Evolutionary conservation across 2,797 vertebrate species (phyloP).

Genomic region (Argentina silus): DNA sequence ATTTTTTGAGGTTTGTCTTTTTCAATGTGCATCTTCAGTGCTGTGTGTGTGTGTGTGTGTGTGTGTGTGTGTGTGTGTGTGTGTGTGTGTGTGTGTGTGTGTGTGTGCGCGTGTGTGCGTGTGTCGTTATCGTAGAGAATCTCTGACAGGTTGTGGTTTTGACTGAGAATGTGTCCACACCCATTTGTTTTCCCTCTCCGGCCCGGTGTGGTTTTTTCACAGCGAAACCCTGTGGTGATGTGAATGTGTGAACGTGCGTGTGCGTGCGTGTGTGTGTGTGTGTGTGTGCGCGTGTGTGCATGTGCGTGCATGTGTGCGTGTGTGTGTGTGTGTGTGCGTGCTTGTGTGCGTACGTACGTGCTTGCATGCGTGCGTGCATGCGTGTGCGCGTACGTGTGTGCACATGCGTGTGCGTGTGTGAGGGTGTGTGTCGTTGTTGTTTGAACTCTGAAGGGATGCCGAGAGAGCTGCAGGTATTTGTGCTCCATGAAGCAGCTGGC

Average conservation of each 20-base stretch:
- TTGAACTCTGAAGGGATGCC: slow-evolving; percentile 11
- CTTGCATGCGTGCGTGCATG: slow-evolving; percentile 5
- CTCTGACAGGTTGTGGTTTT: slow-evolving; percentile 19
- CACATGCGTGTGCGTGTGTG: too few relatives aligned
- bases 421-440: background rate
- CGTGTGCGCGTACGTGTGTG: background rate
- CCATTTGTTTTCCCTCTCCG: slow-evolving; percentile 18
- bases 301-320: too few relatives aligned
- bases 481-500: background rate
- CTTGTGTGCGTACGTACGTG: background rate
- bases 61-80: background rate
- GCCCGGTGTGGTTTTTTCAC: slow-evolving; percentile 16
- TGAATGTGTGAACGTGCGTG: background rate
- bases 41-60: background rate
- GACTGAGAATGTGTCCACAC: slow-evolving; percentile 12
- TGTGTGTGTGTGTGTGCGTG: too few relatives aligned
- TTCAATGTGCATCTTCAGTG: background rate
- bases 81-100: background rate
- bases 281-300: background rate
- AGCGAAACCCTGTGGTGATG: background rate
- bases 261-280: slow-evolving; percentile 8
- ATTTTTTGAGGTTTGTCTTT: background rate
- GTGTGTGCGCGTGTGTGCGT: background rate
- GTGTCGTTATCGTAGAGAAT: background rate
- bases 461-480: background rate